Percentiles rank a stretch among this genome's conserved stretches.
Evolutionary conservation across 2,888 invertebrate species (phyloP).

Genomic region (Schizotus pectinicornis): DNA sequence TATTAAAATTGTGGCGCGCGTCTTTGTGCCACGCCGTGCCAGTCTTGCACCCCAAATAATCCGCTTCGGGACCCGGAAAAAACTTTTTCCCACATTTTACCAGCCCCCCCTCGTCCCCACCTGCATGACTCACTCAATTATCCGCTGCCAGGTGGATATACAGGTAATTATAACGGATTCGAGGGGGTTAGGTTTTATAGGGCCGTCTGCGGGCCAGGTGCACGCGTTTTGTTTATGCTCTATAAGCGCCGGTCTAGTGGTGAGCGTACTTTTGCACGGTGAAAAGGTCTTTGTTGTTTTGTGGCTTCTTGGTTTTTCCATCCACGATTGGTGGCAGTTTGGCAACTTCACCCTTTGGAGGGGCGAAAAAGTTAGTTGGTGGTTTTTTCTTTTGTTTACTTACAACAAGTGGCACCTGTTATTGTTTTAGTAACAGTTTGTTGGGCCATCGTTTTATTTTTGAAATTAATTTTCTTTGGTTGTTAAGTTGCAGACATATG

Average conservation of each 20-base stretch:
- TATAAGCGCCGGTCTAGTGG: neutral
- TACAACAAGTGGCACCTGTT: too few species aligned
- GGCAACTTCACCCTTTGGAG: too few species aligned
- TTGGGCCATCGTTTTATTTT: too few species aligned
- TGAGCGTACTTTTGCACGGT: slow-evolving; percentile 25
- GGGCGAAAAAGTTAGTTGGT: too few species aligned
- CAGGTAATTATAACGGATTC: slow-evolving; percentile 38
- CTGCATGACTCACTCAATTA: slow-evolving; percentile 47
- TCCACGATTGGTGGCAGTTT: too few species aligned
- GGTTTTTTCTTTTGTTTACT: too few species aligned
- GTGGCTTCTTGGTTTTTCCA: slow-evolving; percentile 17
- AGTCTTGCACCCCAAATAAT: slow-evolving; percentile 40
- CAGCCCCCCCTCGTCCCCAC: slow-evolving; percentile 35
- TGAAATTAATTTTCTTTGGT: too few species aligned
- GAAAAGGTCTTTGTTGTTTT: slow-evolving; percentile 36
- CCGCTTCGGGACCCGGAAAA: slow-evolving; percentile 22
- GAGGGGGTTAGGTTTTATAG: too few species aligned
- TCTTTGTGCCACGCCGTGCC: slow-evolving; percentile 46
- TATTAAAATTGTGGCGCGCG: neutral
- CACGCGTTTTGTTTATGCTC: slow-evolving; percentile 32
- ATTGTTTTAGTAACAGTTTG: too few species aligned
- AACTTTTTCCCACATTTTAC: slow-evolving; percentile 38
- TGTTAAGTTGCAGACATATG: too few species aligned
- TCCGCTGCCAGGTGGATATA: slow-evolving; percentile 51
- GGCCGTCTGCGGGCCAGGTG: slow-evolving; percentile 39